These are phyloP conservation scores for Austrolebias charrua DNA, from an alignment of 2,797 vertebrate genomes.

Conservation along the genomic window DNA sequence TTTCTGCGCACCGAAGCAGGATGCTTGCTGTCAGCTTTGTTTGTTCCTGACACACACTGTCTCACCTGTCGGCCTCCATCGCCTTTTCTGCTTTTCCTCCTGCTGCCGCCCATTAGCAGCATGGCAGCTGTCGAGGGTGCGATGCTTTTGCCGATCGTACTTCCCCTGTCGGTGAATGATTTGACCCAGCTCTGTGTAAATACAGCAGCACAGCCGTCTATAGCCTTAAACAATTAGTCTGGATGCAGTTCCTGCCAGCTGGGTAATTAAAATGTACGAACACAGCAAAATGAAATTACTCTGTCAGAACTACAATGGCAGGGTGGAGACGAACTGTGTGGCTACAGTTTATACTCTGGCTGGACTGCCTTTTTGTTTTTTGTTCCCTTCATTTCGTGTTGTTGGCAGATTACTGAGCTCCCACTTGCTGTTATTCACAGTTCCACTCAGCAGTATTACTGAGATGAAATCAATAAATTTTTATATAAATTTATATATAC, in stretches of 20 bases:
- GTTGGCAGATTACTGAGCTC: conserved; percentile 31
- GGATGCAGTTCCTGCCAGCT: conserved; percentile 20
- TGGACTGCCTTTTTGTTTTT: conserved; percentile 4
- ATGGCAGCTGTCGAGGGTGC: neutral
- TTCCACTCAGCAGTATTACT: conserved; percentile 17
- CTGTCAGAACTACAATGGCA: conserved; percentile 25
- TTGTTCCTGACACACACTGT: conserved; percentile 16
- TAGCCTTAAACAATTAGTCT: conserved; percentile 5
- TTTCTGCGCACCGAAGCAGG: conserved; percentile 6
- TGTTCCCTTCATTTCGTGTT: conserved; percentile 9
- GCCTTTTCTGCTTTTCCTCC: conserved; percentile 1
- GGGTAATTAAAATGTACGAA: conserved; percentile 48
- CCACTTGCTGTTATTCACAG: conserved; percentile 20
- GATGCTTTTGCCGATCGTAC: conserved; percentile 36
- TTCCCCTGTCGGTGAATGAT: conserved; percentile 48
- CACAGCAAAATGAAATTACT: conserved; percentile 30
- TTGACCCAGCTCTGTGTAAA: conserved; percentile 25
- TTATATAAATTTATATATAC: no score
- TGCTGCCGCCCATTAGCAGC: conserved; percentile 21
- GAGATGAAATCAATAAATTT: conserved; percentile 16
- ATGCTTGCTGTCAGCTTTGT: conserved; percentile 16
- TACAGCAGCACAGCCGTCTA: neutral
- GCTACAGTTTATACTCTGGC: conserved; percentile 23
- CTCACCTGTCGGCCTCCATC: conserved; percentile 17
- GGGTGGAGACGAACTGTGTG: conserved; percentile 38